Evolutionary conservation across 1,140 invertebrate genomes (phyloP), one percentile per base, ranked within the genome.

Genomic region (Pogonomyrmex barbatus): DNA sequence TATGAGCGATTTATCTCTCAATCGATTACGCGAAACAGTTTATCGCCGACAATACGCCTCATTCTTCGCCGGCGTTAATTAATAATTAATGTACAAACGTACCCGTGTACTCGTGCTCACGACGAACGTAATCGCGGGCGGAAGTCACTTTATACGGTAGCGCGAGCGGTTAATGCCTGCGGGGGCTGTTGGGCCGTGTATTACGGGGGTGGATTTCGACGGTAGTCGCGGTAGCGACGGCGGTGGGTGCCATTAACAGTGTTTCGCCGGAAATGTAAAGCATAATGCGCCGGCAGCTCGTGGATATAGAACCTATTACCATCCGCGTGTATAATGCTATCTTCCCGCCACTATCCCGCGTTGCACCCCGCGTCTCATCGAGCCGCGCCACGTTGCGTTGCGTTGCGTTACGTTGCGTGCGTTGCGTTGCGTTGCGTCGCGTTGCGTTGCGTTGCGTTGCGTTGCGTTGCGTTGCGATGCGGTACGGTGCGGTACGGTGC

Each of bases 231-330:
- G 68, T 45, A 70, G 86, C 54, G 71, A 58, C 39, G 71, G 78
- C 52, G 75, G 60, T 65, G 62, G 79, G 73, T 90, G 89, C 89
- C 89, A 90, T 90, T 90, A 90, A 90, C 89, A 88, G 77, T 76
- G 89, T 90, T 90, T 89, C 87, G 75, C 76, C 90, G 89, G 90
- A 91, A 90, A 91, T 91, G 90, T 91, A 90, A 91, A 90, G 90
- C 90, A 90, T 91, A 91, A 91, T 91, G 89, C 85, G 90, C 85
- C 81, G 85, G 89, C 67, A 84, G 87, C 87, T 88, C 84, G 70
- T 88, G 89, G 90, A 90, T 90, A 90, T 87, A 84, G 81, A 88
- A 88, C 89, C 90, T 91, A 89, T 91, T 91, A 91, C 79, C 81
- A 89, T 70, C 76, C 87, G 89, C 78, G 83, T 88, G 89, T 91